Conservation (phyloP, 2,113 vertebrate genomes). For the Morone saxatilis region DNA sequence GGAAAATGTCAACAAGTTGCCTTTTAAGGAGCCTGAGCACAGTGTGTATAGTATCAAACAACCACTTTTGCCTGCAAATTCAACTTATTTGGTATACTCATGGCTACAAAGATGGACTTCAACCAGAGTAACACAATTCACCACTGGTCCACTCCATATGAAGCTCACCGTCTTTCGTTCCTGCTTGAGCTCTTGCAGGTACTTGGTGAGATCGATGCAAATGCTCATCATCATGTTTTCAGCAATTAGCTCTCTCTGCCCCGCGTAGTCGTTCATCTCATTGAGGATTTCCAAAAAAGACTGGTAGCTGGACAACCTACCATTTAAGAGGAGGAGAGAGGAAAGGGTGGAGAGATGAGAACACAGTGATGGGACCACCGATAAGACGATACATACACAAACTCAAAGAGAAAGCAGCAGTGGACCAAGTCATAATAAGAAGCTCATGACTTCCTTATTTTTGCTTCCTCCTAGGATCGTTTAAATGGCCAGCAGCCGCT, state of each 20-base stretch:
- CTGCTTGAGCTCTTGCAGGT: constrained; percentile 91
- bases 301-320: constrained; percentile 90
- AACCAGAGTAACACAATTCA: not conserved
- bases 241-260: constrained; percentile 91
- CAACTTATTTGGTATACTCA: not conserved
- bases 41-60: not conserved
- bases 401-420: constrained; percentile 38
- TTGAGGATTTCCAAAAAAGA: constrained; percentile 90
- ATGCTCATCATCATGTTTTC: constrained; percentile 91
- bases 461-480: constrained; percentile 57
- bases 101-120: not conserved
- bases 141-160: not conserved
- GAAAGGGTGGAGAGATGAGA: constrained; percentile 58
- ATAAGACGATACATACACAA: constrained; percentile 48
- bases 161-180: constrained; percentile 89
- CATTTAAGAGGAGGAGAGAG: constrained; percentile 36
- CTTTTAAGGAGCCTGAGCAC: not conserved
- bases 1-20: not conserved
- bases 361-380: constrained; percentile 41
- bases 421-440: constrained; percentile 48
- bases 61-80: not conserved
- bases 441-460: constrained; percentile 60
- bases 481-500: constrained; percentile 39
- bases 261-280: constrained; percentile 92
- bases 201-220: constrained; percentile 90